These are phyloP conservation scores for Oscheius sp. DNA, from an alignment of 2,888 invertebrate genomes.

Conservation along the genomic window DNA sequence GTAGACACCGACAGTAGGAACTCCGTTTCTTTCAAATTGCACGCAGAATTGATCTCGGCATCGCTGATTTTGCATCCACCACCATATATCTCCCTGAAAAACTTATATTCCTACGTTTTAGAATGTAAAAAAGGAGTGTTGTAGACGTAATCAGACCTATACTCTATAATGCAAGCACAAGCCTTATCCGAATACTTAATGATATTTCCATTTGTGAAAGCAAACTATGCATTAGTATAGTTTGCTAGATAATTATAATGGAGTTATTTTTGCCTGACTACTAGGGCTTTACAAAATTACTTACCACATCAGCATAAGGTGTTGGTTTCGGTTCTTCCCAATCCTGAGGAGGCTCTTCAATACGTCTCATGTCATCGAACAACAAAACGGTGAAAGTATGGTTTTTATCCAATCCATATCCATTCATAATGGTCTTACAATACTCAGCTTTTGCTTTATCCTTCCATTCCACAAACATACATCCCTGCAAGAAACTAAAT, in stretches of 20 bases:
- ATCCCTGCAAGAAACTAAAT: constrained; percentile 61
- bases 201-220: not conserved
- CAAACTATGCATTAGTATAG: not conserved
- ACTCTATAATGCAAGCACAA: constrained; percentile 17
- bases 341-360: constrained; percentile 88
- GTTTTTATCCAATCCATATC: constrained; percentile 92
- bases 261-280: not conserved
- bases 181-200: constrained; percentile 5
- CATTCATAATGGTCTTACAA: constrained; percentile 88
- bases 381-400: constrained; percentile 91
- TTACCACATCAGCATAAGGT: constrained; percentile 82
- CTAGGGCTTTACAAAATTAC: constrained; percentile 25
- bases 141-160: constrained; percentile 12
- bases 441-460: constrained; percentile 77
- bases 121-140: not conserved
- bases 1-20: constrained; percentile 52
- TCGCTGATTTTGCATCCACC: constrained; percentile 91
- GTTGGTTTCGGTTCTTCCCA: constrained; percentile 91
- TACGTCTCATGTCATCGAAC: constrained; percentile 85
- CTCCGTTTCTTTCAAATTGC: constrained; percentile 83
- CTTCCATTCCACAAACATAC: constrained; percentile 66
- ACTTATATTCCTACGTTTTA: not conserved
- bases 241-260: not conserved
- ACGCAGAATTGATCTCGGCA: constrained; percentile 95
- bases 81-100: constrained; percentile 86